phyloP scores from a whole-genome alignment of 1,140 invertebrate species.

The Caenorhabditis tropicalis region DNA sequence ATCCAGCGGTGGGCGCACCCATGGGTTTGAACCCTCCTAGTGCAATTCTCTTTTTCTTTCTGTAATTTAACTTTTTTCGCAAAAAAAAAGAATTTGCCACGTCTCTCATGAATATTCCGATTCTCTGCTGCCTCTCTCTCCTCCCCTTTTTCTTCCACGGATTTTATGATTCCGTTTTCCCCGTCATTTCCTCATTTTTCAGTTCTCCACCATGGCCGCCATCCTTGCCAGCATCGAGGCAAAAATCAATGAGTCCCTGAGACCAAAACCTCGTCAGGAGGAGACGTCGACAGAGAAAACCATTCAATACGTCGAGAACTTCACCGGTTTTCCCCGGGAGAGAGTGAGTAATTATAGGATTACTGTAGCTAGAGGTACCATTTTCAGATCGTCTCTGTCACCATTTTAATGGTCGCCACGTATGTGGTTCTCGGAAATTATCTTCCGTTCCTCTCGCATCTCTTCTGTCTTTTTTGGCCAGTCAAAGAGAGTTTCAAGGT shows the following conservation, averaged over 20 bases:
- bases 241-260: conserved; percentile 1
- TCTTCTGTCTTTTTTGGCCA: conserved; percentile 14
- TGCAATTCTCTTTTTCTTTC: no score
- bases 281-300: not conserved
- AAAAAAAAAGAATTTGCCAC: no score
- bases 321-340: not conserved
- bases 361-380: no score
- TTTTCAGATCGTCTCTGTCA: not conserved
- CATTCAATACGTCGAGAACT: not conserved
- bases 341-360: not conserved
- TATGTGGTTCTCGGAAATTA: not conserved
- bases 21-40: no score
- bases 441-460: not conserved
- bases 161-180: no score
- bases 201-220: not conserved
- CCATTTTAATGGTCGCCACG: not conserved
- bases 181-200: not conserved
- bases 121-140: not conserved
- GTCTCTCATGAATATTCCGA: conserved; percentile 5
- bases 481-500: conserved; percentile 25
- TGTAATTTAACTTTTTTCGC: no score
- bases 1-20: no score
- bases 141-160: not conserved
- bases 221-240: not conserved
- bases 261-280: not conserved